phyloP scores from a whole-genome alignment of 2,113 vertebrate genomes.

The Alethe diademata region DNA sequence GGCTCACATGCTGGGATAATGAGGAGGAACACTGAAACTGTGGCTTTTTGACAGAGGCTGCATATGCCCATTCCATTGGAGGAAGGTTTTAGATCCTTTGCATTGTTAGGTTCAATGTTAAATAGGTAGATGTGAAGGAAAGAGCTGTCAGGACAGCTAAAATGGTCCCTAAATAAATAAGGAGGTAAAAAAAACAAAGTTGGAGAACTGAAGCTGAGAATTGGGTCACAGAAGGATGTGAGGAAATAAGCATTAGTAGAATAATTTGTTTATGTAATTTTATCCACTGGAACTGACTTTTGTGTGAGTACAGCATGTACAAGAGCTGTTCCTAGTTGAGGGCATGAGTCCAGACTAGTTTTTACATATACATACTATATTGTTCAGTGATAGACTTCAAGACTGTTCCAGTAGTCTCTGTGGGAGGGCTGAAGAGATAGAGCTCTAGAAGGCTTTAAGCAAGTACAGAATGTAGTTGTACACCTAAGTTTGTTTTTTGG shows the following conservation, averaged over 20 bases:
- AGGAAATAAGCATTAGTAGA: background rate
- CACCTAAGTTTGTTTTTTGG: background rate
- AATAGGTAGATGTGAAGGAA: background rate
- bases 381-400: background rate
- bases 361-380: background rate
- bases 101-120: background rate
- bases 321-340: background rate
- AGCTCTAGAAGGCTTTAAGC: background rate
- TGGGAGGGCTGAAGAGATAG: background rate
- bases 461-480: background rate
- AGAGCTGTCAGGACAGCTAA: background rate
- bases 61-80: background rate
- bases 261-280: background rate
- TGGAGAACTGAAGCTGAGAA: background rate
- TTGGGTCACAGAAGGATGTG: background rate
- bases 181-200: background rate
- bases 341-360: background rate
- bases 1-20: background rate
- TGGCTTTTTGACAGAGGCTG: background rate
- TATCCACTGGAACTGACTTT: background rate
- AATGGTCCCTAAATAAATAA: background rate
- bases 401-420: background rate
- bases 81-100: background rate
- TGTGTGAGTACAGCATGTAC: background rate
- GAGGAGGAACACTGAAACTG: background rate